These are phyloP conservation scores for Aphidius gifuensis DNA, from an alignment of 1,140 invertebrate species.

Conservation along the genomic window DNA sequence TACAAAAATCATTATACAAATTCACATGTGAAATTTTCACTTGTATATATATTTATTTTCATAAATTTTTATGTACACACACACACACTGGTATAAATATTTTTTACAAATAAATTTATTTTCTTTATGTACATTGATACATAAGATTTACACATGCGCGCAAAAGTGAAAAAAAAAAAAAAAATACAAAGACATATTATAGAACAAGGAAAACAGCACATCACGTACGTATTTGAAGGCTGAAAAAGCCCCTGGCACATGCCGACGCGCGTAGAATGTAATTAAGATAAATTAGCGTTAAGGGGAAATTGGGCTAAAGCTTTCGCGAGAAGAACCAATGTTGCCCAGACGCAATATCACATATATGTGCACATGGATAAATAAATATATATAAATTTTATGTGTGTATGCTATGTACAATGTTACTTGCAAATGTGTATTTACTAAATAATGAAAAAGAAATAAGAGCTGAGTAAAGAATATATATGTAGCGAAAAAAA, in stretches of 20 bases:
- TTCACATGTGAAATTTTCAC: neutral
- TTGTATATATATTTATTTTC: neutral
- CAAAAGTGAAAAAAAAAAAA: no score
- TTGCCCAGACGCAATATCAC: neutral
- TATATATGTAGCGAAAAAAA: constrained; percentile 16
- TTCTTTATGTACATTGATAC: no score
- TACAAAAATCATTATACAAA: constrained; percentile 1
- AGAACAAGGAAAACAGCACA: neutral
- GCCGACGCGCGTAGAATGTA: constrained; percentile 51
- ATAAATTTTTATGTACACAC: constrained; percentile 18
- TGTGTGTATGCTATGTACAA: no score
- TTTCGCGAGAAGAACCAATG: constrained; percentile 31
- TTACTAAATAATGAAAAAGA: neutral
- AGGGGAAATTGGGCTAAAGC: constrained; percentile 45
- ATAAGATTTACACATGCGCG: no score
- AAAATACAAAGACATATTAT: no score
- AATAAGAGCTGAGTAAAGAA: neutral
- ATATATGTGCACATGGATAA: neutral
- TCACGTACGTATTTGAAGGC: constrained; percentile 24
- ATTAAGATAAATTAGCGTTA: constrained; percentile 55
- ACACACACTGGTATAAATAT: neutral
- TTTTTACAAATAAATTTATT: no score
- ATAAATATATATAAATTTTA: neutral
- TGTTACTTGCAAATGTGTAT: neutral
- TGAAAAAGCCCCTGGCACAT: constrained; percentile 28